Base-by-base conservation (phyloP, 1,140 invertebrate genomes). In the Arctopsyche grandis region DNA sequence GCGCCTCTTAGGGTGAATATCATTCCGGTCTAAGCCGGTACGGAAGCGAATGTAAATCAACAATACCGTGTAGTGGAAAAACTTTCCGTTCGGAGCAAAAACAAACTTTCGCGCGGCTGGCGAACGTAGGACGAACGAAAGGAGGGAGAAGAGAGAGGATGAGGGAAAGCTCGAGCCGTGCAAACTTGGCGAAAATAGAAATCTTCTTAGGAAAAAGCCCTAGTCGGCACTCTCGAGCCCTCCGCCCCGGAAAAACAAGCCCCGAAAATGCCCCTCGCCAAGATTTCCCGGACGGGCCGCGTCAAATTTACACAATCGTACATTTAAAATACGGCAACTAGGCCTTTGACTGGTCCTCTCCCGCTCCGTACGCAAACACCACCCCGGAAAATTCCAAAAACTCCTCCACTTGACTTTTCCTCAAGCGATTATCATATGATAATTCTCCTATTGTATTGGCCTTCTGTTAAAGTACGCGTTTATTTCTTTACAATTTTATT, bases 11-110 rank as follows among this genome's bases (percentile, higher is more conserved):
- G 69, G 69, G n/a, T 38, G 44, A 71, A 71, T 71, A 71, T 71
- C 69, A 38, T 48, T 48, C 66, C 46, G 75, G 70, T 66, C 75
- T 71, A 80, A 77, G 69, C 79, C 26, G 69, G 56, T 26, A 46
- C 69, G 26, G 70, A 58, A 74, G 70, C 71, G 69, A 82, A 82
- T 82, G 79, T 82, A 82, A 82, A 82, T 82, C 80, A 82, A 79
- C 80, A 79, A 79, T 79, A 77, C 78, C 69, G 48, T 66, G 75
- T 70, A 46, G 56, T 69, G 78, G 69, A 79, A 79, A 79, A 82
- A 82, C 80, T 82, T 82, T 80, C 66, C 76, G 75, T 66, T 69
- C 26, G 3, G 76, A 80, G 78, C 77, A 73, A 66, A 80, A 75
- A 78, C 78, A 79, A 82, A 82, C 78, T 82, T 82, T 81, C 56